Percentiles rank a stretch among this genome's conserved stretches.
Conservation (phyloP, 2,888 invertebrate species). For the Conistra vaccinii region DNA sequence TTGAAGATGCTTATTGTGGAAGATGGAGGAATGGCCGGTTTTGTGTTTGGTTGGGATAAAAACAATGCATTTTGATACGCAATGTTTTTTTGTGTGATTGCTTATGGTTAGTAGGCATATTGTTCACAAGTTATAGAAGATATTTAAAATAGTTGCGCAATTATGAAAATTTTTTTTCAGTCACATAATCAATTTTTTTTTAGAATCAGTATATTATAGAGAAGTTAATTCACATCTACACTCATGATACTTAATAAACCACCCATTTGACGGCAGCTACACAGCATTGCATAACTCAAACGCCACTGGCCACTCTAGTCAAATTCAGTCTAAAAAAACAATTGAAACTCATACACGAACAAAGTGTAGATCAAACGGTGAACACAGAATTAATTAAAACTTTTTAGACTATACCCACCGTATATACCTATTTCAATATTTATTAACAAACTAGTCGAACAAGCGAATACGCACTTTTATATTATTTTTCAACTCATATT, state of each 20-base stretch:
- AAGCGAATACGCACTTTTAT: slow-evolving; percentile 27
- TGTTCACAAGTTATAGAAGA: no score
- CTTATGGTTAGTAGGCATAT: not conserved
- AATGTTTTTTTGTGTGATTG: not conserved
- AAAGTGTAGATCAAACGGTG: slow-evolving; percentile 11
- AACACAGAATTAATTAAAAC: slow-evolving; percentile 51
- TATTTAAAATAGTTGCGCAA: not conserved
- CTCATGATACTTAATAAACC: not conserved
- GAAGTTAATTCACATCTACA: no score
- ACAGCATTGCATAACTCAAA: not conserved
- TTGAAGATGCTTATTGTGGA: slow-evolving; percentile 32
- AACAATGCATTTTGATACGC: slow-evolving; percentile 4
- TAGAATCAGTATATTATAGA: no score
- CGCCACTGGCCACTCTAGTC: not conserved
- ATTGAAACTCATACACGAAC: slow-evolving; percentile 21
- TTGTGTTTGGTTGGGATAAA: slow-evolving; percentile 8
- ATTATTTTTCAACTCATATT: slow-evolving; percentile 23
- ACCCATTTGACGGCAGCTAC: not conserved
- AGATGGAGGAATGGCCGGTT: not conserved
- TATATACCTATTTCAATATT: slow-evolving; percentile 32
- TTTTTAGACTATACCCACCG: not conserved
- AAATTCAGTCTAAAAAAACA: slow-evolving; percentile 6
- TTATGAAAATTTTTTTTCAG: no score
- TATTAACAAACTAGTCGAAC: slow-evolving; percentile 8
- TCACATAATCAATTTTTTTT: no score